Conservation (phyloP, 1,140 invertebrate species). For the Aphaenogaster rudis region DNA sequence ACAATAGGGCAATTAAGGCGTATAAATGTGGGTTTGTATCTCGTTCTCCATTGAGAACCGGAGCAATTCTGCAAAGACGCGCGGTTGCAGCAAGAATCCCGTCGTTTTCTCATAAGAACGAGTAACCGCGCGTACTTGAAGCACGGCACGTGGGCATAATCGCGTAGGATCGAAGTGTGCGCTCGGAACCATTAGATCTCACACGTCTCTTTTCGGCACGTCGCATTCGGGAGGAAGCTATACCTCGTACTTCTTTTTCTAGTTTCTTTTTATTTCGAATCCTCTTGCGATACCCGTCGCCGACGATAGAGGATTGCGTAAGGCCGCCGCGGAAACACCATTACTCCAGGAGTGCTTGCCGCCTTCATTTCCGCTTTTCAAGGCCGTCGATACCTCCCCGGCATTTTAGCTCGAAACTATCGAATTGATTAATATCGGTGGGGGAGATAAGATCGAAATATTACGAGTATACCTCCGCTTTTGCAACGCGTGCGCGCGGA, state of each 20-base stretch:
- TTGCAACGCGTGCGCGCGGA: neutral
- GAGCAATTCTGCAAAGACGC: neutral
- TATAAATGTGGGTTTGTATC: neutral
- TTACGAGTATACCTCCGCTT: neutral
- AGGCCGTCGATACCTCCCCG: neutral
- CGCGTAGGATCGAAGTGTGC: neutral
- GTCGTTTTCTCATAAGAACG: neutral
- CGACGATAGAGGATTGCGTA: constrained; percentile 12
- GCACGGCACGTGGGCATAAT: constrained; percentile 16
- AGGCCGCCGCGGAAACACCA: neutral
- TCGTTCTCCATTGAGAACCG: neutral
- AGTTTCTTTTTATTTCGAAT: neutral
- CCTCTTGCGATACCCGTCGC: neutral
- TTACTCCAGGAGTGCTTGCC: neutral
- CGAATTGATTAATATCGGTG: neutral
- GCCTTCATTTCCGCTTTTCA: neutral
- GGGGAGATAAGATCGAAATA: neutral
- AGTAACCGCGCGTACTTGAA: neutral
- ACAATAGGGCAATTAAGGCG: neutral
- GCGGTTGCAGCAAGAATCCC: neutral
- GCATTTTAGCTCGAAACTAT: neutral
- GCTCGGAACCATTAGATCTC: constrained; percentile 25
- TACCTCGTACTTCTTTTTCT: neutral
- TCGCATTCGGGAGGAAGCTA: constrained; percentile 27
- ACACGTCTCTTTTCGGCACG: constrained; percentile 9